These are phyloP conservation scores for Radopholus similis DNA, from an alignment of 1,140 invertebrate genomes.

Conservation along the genomic window DNA sequence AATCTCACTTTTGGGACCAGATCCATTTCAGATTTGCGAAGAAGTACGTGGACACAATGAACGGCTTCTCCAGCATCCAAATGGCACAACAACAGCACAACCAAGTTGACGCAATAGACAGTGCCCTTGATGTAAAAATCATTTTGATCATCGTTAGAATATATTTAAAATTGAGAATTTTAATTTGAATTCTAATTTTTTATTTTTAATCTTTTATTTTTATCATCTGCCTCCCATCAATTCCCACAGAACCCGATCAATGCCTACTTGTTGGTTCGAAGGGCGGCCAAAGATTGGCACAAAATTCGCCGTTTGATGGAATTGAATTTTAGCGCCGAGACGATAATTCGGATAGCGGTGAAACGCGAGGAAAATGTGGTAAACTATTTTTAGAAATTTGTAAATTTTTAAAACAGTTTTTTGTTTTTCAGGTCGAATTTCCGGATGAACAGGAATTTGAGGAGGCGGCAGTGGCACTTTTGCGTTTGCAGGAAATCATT, in stretches of 20 bases:
- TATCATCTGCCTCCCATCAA: no score
- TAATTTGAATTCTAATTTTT: no score
- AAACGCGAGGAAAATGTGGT: slow-evolving; percentile 36
- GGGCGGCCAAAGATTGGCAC: slow-evolving; percentile 41
- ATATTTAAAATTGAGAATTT: no score
- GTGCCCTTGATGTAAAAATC: no score
- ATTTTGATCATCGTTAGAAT: no score
- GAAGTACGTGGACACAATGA: no score
- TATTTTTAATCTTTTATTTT: no score
- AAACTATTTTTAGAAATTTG: not conserved
- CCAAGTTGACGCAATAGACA: no score
- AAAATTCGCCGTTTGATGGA: slow-evolving; percentile 29
- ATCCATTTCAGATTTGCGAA: no score
- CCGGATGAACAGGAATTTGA: slow-evolving; percentile 71
- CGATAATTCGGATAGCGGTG: slow-evolving; percentile 46
- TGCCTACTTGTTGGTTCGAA: slow-evolving; percentile 46
- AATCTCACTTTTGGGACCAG: no score
- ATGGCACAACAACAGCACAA: no score
- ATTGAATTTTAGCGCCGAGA: slow-evolving; percentile 39
- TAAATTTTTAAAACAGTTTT: not conserved
- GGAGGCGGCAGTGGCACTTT: slow-evolving; percentile 85
- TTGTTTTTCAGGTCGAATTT: slow-evolving; percentile 48
- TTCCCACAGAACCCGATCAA: slow-evolving; percentile 44
- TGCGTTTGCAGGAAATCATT: slow-evolving; percentile 79
- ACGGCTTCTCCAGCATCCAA: no score